Evolutionary conservation across 2,888 invertebrate genomes (phyloP).

Genomic region (Hymenopus coronatus): DNA sequence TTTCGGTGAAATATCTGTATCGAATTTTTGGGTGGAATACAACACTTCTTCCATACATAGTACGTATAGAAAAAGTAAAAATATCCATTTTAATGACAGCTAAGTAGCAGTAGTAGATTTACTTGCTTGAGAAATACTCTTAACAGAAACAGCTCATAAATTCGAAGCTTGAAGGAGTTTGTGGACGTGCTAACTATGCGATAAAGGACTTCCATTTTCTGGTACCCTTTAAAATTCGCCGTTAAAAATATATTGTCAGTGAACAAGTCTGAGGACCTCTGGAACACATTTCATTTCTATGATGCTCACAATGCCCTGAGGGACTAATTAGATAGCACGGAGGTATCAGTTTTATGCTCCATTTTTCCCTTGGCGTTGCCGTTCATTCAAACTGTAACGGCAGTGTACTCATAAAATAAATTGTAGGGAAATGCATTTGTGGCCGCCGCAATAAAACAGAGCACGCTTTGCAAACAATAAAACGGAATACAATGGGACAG

Average conservation of each 20-base stretch:
- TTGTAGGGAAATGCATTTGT: not conserved
- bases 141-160: no score
- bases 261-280: not conserved
- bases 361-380: not conserved
- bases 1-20: no score
- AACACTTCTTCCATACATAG: no score
- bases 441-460: not conserved
- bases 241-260: not conserved
- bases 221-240: not conserved
- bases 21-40: no score
- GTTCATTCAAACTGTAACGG: not conserved
- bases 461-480: not conserved
- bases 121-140: no score
- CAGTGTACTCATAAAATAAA: not conserved
- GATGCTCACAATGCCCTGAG: not conserved
- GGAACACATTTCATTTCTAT: not conserved
- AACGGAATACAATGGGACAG: not conserved
- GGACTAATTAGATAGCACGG: not conserved
- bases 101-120: no score
- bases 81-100: no score
- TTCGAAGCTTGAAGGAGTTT: no score
- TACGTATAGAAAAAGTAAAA: no score
- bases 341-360: not conserved
- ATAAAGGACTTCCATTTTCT: not conserved
- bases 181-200: no score